Evolutionary conservation across 2,113 vertebrate species (phyloP).

Genomic region (Procavia capensis): DNA sequence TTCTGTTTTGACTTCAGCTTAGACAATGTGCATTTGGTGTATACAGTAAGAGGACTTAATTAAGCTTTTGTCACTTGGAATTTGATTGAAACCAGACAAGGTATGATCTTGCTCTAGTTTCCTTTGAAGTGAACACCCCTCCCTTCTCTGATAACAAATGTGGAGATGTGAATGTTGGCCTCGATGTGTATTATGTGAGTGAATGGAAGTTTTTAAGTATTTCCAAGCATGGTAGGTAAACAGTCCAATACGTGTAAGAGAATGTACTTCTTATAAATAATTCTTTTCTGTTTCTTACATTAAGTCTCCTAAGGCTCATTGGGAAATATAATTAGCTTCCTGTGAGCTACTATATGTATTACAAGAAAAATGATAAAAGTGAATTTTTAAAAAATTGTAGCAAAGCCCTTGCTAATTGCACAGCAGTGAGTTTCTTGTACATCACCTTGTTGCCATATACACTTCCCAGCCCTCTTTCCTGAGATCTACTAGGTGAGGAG

Average conservation of each 20-base stretch:
- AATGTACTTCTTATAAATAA: constrained; percentile 4
- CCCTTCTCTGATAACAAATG: background rate
- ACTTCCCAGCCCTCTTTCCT: background rate
- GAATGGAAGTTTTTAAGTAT: constrained; percentile 32
- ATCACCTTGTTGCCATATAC: background rate
- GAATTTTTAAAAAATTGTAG: background rate
- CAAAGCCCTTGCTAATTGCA: background rate
- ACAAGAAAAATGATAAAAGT: constrained; percentile 6
- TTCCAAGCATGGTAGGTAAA: background rate
- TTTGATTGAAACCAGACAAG: constrained; percentile 19
- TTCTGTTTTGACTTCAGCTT: background rate
- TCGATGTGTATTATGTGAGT: background rate
- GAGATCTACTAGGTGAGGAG: background rate
- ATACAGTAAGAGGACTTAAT: background rate
- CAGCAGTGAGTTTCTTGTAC: background rate
- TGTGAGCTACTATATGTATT: background rate
- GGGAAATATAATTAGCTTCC: constrained; percentile 27
- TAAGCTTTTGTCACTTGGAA: background rate
- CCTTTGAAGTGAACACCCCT: background rate
- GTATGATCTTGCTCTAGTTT: background rate
- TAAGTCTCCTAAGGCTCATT: constrained; percentile 1
- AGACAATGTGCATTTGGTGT: background rate
- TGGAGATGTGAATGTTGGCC: background rate
- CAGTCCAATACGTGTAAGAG: constrained; percentile 4
- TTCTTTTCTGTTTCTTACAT: background rate